These are phyloP conservation scores for Ochotona princeps DNA, from an alignment of 2,113 vertebrate genomes.

Conservation along the genomic window DNA sequence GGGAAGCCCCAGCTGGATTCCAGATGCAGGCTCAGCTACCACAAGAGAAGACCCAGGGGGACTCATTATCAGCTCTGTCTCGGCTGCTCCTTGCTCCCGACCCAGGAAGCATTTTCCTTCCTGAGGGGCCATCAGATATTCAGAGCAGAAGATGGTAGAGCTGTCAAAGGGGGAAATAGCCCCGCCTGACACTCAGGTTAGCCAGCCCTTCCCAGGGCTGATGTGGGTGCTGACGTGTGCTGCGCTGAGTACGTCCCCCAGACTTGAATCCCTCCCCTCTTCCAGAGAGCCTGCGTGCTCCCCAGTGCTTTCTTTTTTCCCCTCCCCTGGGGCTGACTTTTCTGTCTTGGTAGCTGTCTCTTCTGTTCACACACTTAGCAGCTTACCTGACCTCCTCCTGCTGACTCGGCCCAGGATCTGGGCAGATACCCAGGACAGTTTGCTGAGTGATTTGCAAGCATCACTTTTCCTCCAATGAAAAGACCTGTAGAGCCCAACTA, in stretches of 20 bases:
- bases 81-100: constrained; percentile 49
- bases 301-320: neutral
- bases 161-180: neutral
- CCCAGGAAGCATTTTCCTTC: constrained; percentile 44
- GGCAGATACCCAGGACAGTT: neutral
- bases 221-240: neutral
- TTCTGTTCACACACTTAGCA: neutral
- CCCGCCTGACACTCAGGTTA: neutral
- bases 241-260: accelerated
- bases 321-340: neutral
- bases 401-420: too few relatives aligned
- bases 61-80: constrained; percentile 80
- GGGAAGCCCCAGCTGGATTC: constrained; percentile 71
- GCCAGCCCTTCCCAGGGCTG: constrained; percentile 51
- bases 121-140: constrained; percentile 73
- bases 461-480: neutral
- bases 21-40: constrained; percentile 56
- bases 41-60: constrained; percentile 74
- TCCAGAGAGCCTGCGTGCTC: neutral
- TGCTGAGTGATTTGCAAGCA: neutral
- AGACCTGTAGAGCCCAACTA: accelerated
- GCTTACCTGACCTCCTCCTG: neutral
- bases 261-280: neutral
- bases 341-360: neutral
- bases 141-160: constrained; percentile 50